Base-by-base conservation (phyloP, 2,113 vertebrate species). In the Ranitomeya variabilis region DNA sequence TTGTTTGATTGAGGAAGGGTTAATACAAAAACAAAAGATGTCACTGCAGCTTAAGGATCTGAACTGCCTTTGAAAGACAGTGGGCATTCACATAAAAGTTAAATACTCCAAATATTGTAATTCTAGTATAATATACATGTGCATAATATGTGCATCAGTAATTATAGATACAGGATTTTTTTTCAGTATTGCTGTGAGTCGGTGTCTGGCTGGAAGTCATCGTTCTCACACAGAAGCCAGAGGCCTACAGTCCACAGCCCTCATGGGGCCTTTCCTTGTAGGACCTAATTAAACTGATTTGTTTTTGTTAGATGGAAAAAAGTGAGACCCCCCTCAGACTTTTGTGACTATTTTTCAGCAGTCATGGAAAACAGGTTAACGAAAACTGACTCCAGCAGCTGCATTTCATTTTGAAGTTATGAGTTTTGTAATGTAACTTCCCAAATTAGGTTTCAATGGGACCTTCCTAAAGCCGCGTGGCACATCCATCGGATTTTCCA, bases 371-470 rank as follows among this genome's bases (percentile, higher is more conserved):
- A 86, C 79, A 64, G 83, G 78, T 83, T 86, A 86, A 69, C 55
- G 78, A 78, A 83, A 89, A 19, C 66, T 52, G 62, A 76, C 57
- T 86, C 57, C 67, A 83, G 55, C 66, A 89, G 74, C 88, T 86
- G 83, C 69, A 69, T 74, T 86, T 74, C 73, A 84, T 89, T 83
- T 85, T 78, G 54, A 76, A 78, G 57, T 88, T 88, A 83, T 83
- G 73, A 83, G 87, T 88, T 89, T 84, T 84, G 62, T 67, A 89
- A 84, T 79, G 71, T 59, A 85, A 85, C 82, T 85, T 89, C 87
- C 81, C 57, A 89, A 89, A 84, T 89, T 79, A 69, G 18, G 64
- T 79, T 85, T 85, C 87, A 78, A 37, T 89, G 87, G 73, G 81
- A 85, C 87, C 51, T 84, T 67, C 23, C 81, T 89, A 89, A 16